Conservation (phyloP, 1,140 invertebrate species). For the Solenopsis invicta region DNA sequence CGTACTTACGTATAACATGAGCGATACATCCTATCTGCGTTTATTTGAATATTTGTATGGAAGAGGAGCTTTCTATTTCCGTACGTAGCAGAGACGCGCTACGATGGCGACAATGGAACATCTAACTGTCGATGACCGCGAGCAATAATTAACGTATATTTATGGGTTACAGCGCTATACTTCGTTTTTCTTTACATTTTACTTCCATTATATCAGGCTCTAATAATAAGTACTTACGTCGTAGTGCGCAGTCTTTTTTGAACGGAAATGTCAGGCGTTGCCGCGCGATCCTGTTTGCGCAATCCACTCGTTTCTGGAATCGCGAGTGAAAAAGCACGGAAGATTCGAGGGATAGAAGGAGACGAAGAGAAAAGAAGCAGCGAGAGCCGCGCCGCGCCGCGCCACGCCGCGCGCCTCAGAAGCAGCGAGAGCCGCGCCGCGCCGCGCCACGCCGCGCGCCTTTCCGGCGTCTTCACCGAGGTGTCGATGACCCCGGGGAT, state of each 20-base stretch:
- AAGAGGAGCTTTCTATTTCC: not conserved
- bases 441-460: not conserved
- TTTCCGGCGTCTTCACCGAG: constrained; percentile 1
- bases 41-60: not conserved
- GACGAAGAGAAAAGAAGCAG: constrained; percentile 15
- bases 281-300: not conserved
- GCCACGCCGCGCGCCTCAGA: not conserved
- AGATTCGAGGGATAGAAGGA: not conserved
- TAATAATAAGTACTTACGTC: not conserved
- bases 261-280: not conserved
- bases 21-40: not conserved
- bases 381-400: not conserved
- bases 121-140: not conserved
- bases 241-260: not conserved
- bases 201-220: not conserved
- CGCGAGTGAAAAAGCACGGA: constrained; percentile 6
- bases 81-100: not conserved
- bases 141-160: not conserved
- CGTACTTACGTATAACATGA: not conserved
- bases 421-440: not conserved
- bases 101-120: not conserved
- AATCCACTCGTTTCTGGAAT: constrained; percentile 3
- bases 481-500: constrained; percentile 34
- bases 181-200: not conserved
- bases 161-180: not conserved